These are phyloP conservation scores for Xiphophorus hellerii DNA, from an alignment of 2,113 vertebrate genomes.

Conservation along the genomic window DNA sequence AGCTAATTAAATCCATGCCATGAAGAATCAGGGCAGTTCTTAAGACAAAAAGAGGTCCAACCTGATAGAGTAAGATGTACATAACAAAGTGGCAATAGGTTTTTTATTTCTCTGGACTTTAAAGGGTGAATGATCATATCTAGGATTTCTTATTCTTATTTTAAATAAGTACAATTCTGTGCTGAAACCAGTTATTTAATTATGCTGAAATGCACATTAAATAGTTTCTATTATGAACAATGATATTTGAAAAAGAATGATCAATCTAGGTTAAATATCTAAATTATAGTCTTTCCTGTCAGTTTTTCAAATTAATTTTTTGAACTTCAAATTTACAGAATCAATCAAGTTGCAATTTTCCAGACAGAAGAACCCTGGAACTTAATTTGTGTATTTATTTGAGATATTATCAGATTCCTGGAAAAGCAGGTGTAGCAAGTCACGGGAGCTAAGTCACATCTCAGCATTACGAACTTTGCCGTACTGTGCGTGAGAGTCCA, in stretches of 20 bases:
- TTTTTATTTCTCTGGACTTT: background rate
- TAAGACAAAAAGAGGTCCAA: background rate
- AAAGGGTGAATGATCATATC: background rate
- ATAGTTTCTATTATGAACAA: too few relatives aligned
- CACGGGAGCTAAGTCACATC: constrained; percentile 19
- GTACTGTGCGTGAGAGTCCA: background rate
- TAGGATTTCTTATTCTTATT: background rate
- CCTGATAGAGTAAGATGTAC: background rate
- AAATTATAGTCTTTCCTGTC: background rate
- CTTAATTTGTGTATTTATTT: background rate
- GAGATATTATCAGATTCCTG: background rate
- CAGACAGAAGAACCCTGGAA: background rate
- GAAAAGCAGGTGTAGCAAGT: background rate
- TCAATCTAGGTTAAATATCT: background rate
- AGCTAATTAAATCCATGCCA: background rate
- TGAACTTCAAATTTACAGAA: too few relatives aligned
- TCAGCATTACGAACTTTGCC: constrained; percentile 10
- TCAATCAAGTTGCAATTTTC: too few relatives aligned
- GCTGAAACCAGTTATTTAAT: background rate
- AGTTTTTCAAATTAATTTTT: too few relatives aligned
- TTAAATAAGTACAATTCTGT: background rate
- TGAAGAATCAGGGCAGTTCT: background rate
- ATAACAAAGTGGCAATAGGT: too few relatives aligned
- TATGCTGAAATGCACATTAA: too few relatives aligned
- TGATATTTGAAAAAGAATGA: background rate